Evolutionary conservation across 2,888 invertebrate species (phyloP).

Genomic region (Podotricha telesiphe): DNA sequence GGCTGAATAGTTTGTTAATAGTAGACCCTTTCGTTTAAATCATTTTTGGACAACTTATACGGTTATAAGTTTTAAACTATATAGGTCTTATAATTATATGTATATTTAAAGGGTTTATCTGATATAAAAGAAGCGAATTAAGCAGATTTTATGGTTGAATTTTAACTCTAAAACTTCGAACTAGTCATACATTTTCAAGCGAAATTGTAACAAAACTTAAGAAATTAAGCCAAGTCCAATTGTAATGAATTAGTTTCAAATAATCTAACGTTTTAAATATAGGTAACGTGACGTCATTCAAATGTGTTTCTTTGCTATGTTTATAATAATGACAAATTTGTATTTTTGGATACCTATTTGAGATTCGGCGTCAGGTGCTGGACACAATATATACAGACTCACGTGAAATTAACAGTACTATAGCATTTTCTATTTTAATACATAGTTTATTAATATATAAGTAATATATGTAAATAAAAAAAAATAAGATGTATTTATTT

Average conservation of each 20-base stretch:
- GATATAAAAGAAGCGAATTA: no score
- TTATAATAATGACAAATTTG: slow-evolving; percentile 17
- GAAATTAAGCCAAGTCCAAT: neutral
- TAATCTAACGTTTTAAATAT: slow-evolving; percentile 2
- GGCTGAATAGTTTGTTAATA: no score
- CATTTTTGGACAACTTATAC: no score
- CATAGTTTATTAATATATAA: neutral
- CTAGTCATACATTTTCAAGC: neutral
- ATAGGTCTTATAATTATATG: no score
- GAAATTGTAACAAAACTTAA: neutral
- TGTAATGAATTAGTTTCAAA: neutral
- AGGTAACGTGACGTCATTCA: slow-evolving; percentile 1
- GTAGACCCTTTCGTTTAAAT: no score
- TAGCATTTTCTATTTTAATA: neutral
- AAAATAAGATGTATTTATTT: neutral
- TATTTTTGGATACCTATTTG: slow-evolving; percentile 22
- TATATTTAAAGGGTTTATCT: no score
- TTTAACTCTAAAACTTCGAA: neutral
- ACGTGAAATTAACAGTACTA: neutral
- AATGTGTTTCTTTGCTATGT: slow-evolving; percentile 20
- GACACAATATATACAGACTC: neutral
- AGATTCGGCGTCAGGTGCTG: slow-evolving; percentile 20
- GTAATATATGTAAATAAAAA: no score
- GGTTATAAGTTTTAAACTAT: no score
- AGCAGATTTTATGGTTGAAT: no score